A percentile compares a stretch with the other conserved stretches of the same genome.
phyloP scores from a whole-genome alignment of 64 coral and sea anemone species.

The Hydrozoanthus tunicans region DNA sequence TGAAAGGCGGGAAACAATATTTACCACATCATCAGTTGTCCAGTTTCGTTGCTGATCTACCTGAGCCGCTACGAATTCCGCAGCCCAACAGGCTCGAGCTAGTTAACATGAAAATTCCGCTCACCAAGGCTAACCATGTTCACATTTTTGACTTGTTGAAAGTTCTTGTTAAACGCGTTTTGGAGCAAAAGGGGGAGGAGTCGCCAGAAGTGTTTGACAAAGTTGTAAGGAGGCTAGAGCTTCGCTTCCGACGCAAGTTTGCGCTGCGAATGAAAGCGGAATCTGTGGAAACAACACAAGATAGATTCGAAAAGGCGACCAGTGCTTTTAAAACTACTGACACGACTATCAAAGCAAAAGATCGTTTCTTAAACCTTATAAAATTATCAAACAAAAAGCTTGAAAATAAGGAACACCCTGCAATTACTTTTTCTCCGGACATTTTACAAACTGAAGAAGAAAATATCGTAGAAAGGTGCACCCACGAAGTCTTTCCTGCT shows the following conservation, averaged over 20 bases:
- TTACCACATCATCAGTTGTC: slow-evolving; percentile 63
- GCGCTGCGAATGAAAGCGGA: slow-evolving; percentile 2
- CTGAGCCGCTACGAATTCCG: slow-evolving; percentile 68
- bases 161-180: slow-evolving; percentile 64
- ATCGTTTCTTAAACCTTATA: neutral
- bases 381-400: neutral
- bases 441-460: neutral
- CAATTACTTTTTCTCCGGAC: neutral
- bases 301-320: neutral
- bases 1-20: slow-evolving; percentile 67
- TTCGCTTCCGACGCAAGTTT: slow-evolving; percentile 38
- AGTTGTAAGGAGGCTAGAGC: slow-evolving; percentile 74
- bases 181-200: slow-evolving; percentile 73
- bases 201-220: slow-evolving; percentile 82
- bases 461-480: neutral
- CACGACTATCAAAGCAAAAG: neutral
- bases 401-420: neutral
- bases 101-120: slow-evolving; percentile 65
- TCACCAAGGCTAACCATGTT: slow-evolving; percentile 64
- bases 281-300: neutral
- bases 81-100: slow-evolving; percentile 61
- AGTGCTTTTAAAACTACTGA: neutral
- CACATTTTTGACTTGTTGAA: slow-evolving; percentile 86
- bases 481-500: too few relatives aligned
- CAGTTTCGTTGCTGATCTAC: slow-evolving; percentile 66